Evolutionary conservation across 2,888 invertebrate species (phyloP).

Genomic region (Cephus pygmeus): DNA sequence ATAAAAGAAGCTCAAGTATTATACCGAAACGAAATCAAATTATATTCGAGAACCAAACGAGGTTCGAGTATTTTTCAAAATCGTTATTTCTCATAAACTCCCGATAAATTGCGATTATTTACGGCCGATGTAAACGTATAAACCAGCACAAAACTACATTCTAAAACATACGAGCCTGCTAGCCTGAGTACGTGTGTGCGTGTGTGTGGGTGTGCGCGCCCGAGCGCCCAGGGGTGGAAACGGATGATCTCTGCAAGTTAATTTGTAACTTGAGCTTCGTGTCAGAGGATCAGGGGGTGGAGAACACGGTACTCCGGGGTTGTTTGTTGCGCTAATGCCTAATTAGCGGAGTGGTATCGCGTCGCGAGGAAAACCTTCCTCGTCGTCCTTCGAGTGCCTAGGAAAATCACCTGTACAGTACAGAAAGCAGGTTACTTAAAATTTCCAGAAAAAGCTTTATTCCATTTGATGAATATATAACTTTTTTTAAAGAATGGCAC

Average conservation of each 20-base stretch:
- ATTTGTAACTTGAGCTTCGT: conserved; percentile 62
- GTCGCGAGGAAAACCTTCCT: conserved; percentile 50
- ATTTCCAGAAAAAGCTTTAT: neutral
- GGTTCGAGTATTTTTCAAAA: neutral
- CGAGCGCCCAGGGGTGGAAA: conserved; percentile 43
- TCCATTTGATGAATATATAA: neutral
- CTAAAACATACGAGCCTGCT: neutral
- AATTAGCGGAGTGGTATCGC: conserved; percentile 62
- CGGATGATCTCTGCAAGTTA: conserved; percentile 62
- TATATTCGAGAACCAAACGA: neutral
- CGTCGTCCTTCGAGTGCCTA: conserved; percentile 15
- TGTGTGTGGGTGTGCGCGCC: neutral
- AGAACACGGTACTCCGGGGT: conserved; percentile 44
- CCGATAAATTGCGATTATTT: neutral
- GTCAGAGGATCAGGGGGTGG: conserved; percentile 27
- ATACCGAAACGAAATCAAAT: neutral
- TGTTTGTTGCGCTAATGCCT: conserved; percentile 64
- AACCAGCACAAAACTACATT: neutral
- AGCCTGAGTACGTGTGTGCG: neutral
- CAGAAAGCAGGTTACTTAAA: neutral
- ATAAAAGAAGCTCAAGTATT: neutral
- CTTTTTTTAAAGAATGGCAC: too few relatives aligned
- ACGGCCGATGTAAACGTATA: neutral
- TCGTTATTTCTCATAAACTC: neutral
- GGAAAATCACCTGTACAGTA: neutral